Percentiles rank a stretch among this genome's conserved stretches.
Evolutionary conservation across 92 coral and sea anemone genomes (phyloP).

Genomic region (Porites lobata): DNA sequence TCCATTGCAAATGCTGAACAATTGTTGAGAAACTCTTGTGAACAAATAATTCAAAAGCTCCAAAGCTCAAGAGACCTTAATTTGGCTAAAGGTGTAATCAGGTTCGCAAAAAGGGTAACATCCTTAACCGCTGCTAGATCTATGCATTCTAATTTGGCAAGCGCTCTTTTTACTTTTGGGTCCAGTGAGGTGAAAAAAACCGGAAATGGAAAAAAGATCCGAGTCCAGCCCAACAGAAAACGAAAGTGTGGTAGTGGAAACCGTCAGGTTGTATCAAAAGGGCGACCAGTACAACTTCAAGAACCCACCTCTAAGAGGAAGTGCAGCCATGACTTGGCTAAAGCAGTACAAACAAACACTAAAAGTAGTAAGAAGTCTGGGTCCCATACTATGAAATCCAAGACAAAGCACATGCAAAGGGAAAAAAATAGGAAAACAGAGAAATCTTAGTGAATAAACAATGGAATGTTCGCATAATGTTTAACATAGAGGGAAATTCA

Average conservation of each 20-base stretch:
- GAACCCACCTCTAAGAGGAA: conserved; percentile 48
- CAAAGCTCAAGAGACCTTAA: conserved; percentile 56
- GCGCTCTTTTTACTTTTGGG: conserved; percentile 73
- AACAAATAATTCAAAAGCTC: conserved; percentile 65
- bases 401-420: conserved; percentile 55
- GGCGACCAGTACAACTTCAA: conserved; percentile 52
- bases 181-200: conserved; percentile 42
- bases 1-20: conserved; percentile 44
- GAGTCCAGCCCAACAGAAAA: conserved; percentile 71
- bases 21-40: conserved; percentile 57
- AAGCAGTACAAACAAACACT: conserved; percentile 53
- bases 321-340: conserved; percentile 61
- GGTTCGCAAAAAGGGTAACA: conserved; percentile 63
- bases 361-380: conserved; percentile 55
- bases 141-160: conserved; percentile 62
- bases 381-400: conserved; percentile 66
- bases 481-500: conserved; percentile 18
- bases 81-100: conserved; percentile 59
- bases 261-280: conserved; percentile 66
- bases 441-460: conserved; percentile 19
- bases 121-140: conserved; percentile 32
- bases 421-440: conserved; percentile 24
- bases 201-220: conserved; percentile 49
- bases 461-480: conserved; percentile 25
- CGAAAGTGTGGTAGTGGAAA: conserved; percentile 67